Percentiles rank a stretch among this genome's conserved stretches.
Conservation (phyloP, 2,113 vertebrate species). For the Rhinolophus ferrumequinum region DNA sequence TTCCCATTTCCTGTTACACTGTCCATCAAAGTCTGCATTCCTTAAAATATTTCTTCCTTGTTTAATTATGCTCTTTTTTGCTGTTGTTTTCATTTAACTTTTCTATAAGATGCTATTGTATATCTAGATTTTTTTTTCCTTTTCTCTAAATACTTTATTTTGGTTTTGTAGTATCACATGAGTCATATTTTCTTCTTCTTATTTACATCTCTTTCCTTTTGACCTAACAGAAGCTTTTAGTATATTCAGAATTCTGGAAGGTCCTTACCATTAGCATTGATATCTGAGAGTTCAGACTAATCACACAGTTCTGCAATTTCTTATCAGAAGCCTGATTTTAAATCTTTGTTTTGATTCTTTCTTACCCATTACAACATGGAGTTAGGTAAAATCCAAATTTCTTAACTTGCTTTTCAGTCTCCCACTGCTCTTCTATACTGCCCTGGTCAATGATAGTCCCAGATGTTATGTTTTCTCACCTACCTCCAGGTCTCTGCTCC, state of each 20-base stretch:
- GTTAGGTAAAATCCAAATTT: neutral
- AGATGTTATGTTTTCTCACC: neutral
- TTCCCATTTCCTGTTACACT: constrained; percentile 24
- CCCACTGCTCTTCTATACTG: neutral
- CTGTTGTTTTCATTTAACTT: neutral
- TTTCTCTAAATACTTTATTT: neutral
- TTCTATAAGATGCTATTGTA: neutral
- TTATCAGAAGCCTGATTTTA: neutral
- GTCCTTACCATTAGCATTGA: neutral
- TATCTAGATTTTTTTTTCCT: neutral
- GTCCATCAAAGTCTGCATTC: neutral
- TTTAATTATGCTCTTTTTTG: neutral
- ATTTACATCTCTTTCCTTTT: neutral
- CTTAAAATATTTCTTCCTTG: neutral
- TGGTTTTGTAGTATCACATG: neutral
- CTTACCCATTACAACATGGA: neutral
- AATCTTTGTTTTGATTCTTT: neutral
- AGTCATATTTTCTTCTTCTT: neutral
- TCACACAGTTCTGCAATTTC: neutral
- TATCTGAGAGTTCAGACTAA: neutral
- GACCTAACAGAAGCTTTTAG: neutral
- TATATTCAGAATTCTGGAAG: neutral
- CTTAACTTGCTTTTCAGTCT: neutral
- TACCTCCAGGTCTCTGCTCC: neutral
- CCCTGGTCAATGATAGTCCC: neutral